Conservation (phyloP, 2,888 invertebrate genomes). For the Conchocele bisecta region DNA sequence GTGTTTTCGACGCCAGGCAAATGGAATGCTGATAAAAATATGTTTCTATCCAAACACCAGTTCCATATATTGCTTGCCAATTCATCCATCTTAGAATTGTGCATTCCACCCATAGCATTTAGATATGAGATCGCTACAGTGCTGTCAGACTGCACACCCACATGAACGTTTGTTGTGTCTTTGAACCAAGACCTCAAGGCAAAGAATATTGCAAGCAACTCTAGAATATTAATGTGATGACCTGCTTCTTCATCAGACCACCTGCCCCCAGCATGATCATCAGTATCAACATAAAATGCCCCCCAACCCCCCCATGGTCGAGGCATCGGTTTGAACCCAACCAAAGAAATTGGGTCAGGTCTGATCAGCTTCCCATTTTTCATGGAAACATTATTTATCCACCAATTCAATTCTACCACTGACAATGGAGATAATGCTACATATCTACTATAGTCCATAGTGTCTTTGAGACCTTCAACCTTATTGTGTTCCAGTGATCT, state of each 20-base stretch:
- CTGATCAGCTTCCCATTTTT: constrained; percentile 36
- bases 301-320: constrained; percentile 31
- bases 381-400: constrained; percentile 8
- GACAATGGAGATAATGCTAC: neutral
- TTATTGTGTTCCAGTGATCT: constrained; percentile 33
- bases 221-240: constrained; percentile 31
- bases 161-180: neutral
- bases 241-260: constrained; percentile 14
- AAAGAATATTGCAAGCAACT: constrained; percentile 36
- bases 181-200: constrained; percentile 15
- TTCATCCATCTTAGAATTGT: constrained; percentile 4
- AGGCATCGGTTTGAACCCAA: constrained; percentile 13
- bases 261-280: constrained; percentile 11
- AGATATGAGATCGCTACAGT: constrained; percentile 38
- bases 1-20: constrained; percentile 20
- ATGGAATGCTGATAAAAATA: constrained; percentile 33
- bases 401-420: constrained; percentile 10
- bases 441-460: constrained; percentile 11
- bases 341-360: no score
- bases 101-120: constrained; percentile 33
- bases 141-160: constrained; percentile 29
- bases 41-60: constrained; percentile 32
- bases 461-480: constrained; percentile 5
- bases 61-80: constrained; percentile 28
- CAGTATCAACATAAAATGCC: neutral